Base-by-base conservation (phyloP, 2,797 vertebrate genomes). In the Anabacerthia variegaticeps region DNA sequence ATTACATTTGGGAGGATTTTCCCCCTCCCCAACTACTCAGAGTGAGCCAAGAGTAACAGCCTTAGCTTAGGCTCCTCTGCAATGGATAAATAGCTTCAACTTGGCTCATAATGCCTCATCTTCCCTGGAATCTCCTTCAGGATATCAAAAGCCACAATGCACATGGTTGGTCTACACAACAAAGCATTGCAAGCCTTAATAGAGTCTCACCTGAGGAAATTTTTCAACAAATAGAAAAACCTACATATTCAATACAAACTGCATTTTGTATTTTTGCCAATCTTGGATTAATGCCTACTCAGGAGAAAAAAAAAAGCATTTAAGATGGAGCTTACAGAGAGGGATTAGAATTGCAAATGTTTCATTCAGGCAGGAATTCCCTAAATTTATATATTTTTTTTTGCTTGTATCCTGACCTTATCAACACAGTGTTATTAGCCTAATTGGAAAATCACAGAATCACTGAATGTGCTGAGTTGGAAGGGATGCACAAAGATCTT, bases 181-280 rank as follows among this genome's bases (percentile, higher is more conserved):
- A 56, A 55, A 55, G 18, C 62, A 18, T 17, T 85, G 20, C 13
- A 67, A 61, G 8, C 14, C 30, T 55, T 81, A 86, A 89, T 4
- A 89, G 27, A 34, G 27, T 85, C 73, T 93, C 43, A 36, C 18
- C 19, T 52, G 43, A 83, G 18, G 7, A 83, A 56, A 80, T 24
- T 75, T 13, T 74, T 89, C 24, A 26, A 39, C 2, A 20, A 61
- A 56, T 9, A 78, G 21, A 67, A 89, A 78, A 49, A 26, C 18
- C 41, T 49, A 14, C 4, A 16, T 58, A 63, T 92, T 89, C 88
- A 92, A 95, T 88, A 93, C 81, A 88, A 96, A 83, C 43, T 41
- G 66, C n/a, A 71, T 93, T 89, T 95, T 92, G 4, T 87, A 73
- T 77, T 94, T 96, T 90, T 87, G 24, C 20, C 21, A 61, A 2